These are phyloP conservation scores for Drosophila funebris DNA, from an alignment of 1,140 invertebrate species.

Conservation along the genomic window DNA sequence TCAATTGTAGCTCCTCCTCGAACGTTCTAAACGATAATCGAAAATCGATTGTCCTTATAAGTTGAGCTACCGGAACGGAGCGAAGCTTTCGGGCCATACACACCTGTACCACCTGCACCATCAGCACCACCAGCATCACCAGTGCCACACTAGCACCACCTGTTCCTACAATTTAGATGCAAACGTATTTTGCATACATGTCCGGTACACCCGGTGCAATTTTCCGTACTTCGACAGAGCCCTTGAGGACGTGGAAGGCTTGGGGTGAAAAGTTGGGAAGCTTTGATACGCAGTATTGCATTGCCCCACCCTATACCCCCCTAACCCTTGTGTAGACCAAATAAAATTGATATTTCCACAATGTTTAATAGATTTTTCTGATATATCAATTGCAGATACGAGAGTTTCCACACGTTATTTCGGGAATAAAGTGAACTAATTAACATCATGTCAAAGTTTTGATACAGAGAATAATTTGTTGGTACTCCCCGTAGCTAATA, in stretches of 20 bases:
- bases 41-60: slow-evolving; percentile 62
- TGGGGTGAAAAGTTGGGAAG: slow-evolving; percentile 32
- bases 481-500: too few relatives aligned
- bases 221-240: slow-evolving; percentile 16
- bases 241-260: background rate
- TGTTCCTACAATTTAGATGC: slow-evolving; percentile 36
- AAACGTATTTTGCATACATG: slow-evolving; percentile 48
- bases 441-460: background rate
- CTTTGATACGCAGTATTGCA: slow-evolving; percentile 45
- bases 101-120: background rate
- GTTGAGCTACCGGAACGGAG: slow-evolving; percentile 32
- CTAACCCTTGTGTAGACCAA: too few relatives aligned
- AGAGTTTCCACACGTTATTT: background rate
- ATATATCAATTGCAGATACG: too few relatives aligned
- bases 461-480: background rate
- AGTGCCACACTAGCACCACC: background rate
- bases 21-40: slow-evolving; percentile 45
- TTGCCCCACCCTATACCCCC: background rate
- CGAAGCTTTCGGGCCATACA: background rate
- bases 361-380: background rate
- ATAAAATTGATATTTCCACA: background rate
- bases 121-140: slow-evolving; percentile 3
- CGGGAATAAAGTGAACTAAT: background rate
- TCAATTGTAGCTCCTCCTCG: slow-evolving; percentile 36
- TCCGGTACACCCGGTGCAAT: slow-evolving; percentile 25